These are phyloP conservation scores for Carduelis carduelis DNA, from an alignment of 2,797 vertebrate species.

Conservation along the genomic window DNA sequence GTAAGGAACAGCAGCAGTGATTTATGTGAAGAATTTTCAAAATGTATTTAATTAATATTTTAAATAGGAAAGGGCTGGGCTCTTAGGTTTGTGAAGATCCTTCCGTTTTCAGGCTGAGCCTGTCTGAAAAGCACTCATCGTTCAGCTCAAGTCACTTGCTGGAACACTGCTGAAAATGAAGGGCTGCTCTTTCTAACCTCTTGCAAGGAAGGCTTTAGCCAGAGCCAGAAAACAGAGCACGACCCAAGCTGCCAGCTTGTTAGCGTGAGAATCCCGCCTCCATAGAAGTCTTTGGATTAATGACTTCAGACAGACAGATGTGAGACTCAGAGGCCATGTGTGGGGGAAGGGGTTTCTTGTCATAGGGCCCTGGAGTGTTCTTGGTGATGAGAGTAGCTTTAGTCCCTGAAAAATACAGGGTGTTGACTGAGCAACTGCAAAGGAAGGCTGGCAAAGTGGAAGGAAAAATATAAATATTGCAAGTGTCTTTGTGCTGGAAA, in stretches of 20 bases:
- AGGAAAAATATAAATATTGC: not conserved
- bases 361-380: not conserved
- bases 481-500: not conserved
- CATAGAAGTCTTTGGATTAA: constrained; percentile 45
- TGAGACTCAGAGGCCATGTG: constrained; percentile 4
- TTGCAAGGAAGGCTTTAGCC: not conserved
- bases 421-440: not conserved
- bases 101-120: not conserved
- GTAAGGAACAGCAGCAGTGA: not conserved
- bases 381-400: not conserved
- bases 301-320: constrained; percentile 60
- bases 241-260: constrained; percentile 32
- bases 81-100: not conserved
- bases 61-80: not conserved
- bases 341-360: not conserved
- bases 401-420: constrained; percentile 3
- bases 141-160: not conserved
- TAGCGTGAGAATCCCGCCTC: constrained; percentile 14
- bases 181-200: not conserved
- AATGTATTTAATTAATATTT: not conserved
- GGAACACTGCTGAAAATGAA: not conserved
- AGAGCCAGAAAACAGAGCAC: not conserved
- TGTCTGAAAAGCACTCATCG: not conserved
- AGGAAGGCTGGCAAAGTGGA: not conserved
- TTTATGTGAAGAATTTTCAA: not conserved